Conservation (phyloP, 2,113 vertebrate species). For the Abramis brama region DNA sequence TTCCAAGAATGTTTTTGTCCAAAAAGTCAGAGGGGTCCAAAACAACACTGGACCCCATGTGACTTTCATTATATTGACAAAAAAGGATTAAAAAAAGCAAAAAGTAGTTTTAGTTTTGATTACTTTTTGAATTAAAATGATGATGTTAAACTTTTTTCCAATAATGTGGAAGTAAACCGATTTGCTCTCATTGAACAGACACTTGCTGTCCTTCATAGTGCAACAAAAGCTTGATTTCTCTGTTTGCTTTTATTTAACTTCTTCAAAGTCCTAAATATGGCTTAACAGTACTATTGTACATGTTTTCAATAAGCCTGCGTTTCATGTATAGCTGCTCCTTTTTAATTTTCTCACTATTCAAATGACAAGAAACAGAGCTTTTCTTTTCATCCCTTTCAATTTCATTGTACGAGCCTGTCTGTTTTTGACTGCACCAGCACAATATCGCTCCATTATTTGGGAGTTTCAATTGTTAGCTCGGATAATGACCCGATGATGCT, state of each 20-base stretch:
- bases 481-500: constrained; percentile 54
- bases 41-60: background rate
- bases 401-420: constrained; percentile 48
- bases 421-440: constrained; percentile 49
- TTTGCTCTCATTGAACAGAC: background rate
- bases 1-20: background rate
- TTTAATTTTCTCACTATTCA: constrained; percentile 40
- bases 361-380: constrained; percentile 30
- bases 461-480: constrained; percentile 54
- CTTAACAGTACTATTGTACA: constrained; percentile 37
- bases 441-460: constrained; percentile 57
- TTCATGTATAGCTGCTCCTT: constrained; percentile 25
- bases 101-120: no score
- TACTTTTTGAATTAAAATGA: background rate
- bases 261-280: constrained; percentile 4
- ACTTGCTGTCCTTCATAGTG: background rate
- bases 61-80: background rate
- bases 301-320: constrained; percentile 35
- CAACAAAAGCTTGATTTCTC: background rate
- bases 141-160: background rate
- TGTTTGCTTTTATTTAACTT: constrained; percentile 11
- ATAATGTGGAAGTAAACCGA: background rate
- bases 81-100: background rate
- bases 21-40: background rate
- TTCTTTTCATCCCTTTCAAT: constrained; percentile 45